A percentile compares a stretch with the other conserved stretches of the same genome.
Evolutionary conservation across 1,140 invertebrate species (phyloP).

Genomic region (Lucilia cuprina): DNA sequence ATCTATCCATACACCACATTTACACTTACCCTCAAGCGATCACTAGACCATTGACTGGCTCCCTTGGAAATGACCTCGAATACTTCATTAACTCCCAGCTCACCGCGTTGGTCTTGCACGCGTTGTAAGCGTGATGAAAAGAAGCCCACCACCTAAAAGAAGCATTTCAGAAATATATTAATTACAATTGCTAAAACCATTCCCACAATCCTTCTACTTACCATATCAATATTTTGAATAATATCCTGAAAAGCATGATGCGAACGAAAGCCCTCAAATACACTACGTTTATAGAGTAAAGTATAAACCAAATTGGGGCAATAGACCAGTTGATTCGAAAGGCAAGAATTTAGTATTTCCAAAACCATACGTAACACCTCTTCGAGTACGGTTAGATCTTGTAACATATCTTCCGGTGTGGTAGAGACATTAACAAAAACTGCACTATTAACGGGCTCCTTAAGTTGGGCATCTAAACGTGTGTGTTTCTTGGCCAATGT

Average conservation of each 20-base stretch:
- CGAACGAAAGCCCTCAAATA: slow-evolving; percentile 86
- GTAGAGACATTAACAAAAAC: slow-evolving; percentile 57
- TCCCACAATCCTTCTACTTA: slow-evolving; percentile 62
- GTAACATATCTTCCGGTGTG: slow-evolving; percentile 68
- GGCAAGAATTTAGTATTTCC: slow-evolving; percentile 94
- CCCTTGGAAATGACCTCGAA: slow-evolving; percentile 87
- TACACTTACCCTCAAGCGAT: slow-evolving; percentile 81
- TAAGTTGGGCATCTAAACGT: slow-evolving; percentile 66
- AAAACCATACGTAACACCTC: slow-evolving; percentile 96
- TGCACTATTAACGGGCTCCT: slow-evolving; percentile 56
- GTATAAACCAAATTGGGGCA: slow-evolving; percentile 97
- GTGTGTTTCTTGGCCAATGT: slow-evolving; percentile 82
- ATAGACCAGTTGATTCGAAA: slow-evolving; percentile 84
- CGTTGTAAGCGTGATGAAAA: slow-evolving; percentile 79
- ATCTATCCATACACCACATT: no score
- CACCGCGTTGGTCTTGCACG: slow-evolving; percentile 71
- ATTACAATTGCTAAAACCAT: background rate
- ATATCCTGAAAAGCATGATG: slow-evolving; percentile 95
- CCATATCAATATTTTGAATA: slow-evolving; percentile 94
- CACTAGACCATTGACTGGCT: slow-evolving; percentile 86
- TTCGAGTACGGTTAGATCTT: slow-evolving; percentile 93
- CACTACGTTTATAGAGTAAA: slow-evolving; percentile 89
- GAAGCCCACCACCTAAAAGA: slow-evolving; percentile 80
- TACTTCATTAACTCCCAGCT: slow-evolving; percentile 84
- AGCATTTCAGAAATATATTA: slow-evolving; percentile 7